A percentile compares a stretch with the other conserved stretches of the same genome.
Conservation (phyloP, 2,797 vertebrate species). For the Paedocypris micromegethes region DNA sequence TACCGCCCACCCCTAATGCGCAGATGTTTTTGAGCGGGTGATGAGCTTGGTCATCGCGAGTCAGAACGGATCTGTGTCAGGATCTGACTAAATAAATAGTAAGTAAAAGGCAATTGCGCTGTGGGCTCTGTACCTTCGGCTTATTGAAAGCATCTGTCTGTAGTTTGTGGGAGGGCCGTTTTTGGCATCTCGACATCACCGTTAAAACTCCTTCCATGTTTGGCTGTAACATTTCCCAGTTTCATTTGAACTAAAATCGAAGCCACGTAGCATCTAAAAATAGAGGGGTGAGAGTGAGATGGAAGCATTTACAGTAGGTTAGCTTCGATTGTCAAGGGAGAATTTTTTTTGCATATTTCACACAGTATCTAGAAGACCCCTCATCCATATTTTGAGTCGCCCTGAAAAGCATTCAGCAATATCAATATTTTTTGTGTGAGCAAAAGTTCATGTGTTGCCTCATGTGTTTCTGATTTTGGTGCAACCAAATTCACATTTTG, state of each 20-base stretch:
- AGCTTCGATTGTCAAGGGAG: slow-evolving; percentile 33
- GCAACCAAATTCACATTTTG: too few species aligned
- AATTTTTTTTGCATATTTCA: slow-evolving; percentile 21
- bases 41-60: slow-evolving; percentile 20
- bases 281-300: slow-evolving; percentile 30
- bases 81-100: slow-evolving; percentile 40
- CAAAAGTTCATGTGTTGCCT: too few species aligned
- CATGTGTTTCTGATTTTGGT: too few species aligned
- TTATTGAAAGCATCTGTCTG: slow-evolving; percentile 54
- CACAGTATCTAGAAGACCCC: too few species aligned
- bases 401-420: too few species aligned
- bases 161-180: slow-evolving; percentile 46
- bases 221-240: slow-evolving; percentile 38
- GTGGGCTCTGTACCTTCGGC: slow-evolving; percentile 31
- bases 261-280: slow-evolving; percentile 32
- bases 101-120: slow-evolving; percentile 36
- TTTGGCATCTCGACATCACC: slow-evolving; percentile 41
- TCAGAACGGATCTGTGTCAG: slow-evolving; percentile 43
- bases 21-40: too few species aligned
- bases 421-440: too few species aligned
- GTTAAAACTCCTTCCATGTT: slow-evolving; percentile 39
- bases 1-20: too few species aligned
- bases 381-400: too few species aligned
- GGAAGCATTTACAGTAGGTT: slow-evolving; percentile 44
- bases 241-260: slow-evolving; percentile 42